These are phyloP conservation scores for Tragelaphus strepsiceros DNA, from an alignment of 2,113 vertebrate species.

Conservation along the genomic window DNA sequence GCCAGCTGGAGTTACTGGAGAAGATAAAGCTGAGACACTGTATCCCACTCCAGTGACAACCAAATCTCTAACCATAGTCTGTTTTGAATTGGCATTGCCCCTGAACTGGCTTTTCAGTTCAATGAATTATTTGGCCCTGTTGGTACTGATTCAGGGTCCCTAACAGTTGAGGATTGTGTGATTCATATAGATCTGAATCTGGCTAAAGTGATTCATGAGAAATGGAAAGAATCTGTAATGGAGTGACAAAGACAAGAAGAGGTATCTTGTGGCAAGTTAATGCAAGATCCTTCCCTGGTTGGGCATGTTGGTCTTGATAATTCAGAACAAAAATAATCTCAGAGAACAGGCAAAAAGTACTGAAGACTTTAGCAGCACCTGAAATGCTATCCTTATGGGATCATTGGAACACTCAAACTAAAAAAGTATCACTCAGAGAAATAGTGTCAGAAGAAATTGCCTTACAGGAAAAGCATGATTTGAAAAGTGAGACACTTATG, in stretches of 20 bases:
- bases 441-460: constrained; percentile 96
- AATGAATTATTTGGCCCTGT: constrained; percentile 96
- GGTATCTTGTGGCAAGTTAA: constrained; percentile 82
- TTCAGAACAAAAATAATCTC: constrained; percentile 71
- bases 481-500: constrained; percentile 44
- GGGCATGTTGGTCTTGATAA: constrained; percentile 68
- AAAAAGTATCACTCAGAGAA: constrained; percentile 90
- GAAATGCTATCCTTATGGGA: constrained; percentile 86
- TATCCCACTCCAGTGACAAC: constrained; percentile 29
- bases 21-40: constrained; percentile 57
- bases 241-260: constrained; percentile 88
- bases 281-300: constrained; percentile 75
- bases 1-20: constrained; percentile 36
- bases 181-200: constrained; percentile 95
- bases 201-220: constrained; percentile 94
- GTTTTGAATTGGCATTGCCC: constrained; percentile 91
- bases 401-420: constrained; percentile 89
- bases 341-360: constrained; percentile 66
- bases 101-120: constrained; percentile 94
- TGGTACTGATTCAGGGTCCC: constrained; percentile 89
- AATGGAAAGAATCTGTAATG: constrained; percentile 96
- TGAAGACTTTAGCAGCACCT: constrained; percentile 69
- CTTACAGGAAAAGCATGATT: constrained; percentile 87
- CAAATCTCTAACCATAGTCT: constrained; percentile 85
- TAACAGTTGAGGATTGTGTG: constrained; percentile 90